Conservation (phyloP, 2,797 vertebrate genomes). For the Adrianichthys oophorus region DNA sequence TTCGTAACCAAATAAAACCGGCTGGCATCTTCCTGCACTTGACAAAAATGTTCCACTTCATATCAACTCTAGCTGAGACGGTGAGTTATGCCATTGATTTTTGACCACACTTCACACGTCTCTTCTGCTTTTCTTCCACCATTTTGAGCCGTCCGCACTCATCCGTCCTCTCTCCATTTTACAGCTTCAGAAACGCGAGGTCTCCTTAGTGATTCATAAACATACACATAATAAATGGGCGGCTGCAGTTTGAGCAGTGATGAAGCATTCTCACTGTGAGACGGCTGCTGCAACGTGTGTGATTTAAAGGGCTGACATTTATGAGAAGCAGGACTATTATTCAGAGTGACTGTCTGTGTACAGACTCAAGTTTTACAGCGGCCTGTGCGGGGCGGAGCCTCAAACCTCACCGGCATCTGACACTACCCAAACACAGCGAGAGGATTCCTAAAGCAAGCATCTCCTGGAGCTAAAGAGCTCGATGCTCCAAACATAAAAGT, state of each 20-base stretch:
- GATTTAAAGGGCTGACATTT: constrained; percentile 99
- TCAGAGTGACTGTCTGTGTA: constrained; percentile 99
- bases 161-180: constrained; percentile 47
- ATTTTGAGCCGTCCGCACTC: constrained; percentile 33
- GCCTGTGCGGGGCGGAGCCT: constrained; percentile 84
- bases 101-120: constrained; percentile 38
- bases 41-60: constrained; percentile 6
- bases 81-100: constrained; percentile 21
- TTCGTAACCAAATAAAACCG: not conserved
- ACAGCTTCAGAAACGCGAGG: constrained; percentile 78
- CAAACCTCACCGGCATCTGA: constrained; percentile 47
- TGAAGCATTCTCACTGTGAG: constrained; percentile 87
- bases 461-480: constrained; percentile 12
- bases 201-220: constrained; percentile 97
- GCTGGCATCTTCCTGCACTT: not conserved
- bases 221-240: constrained; percentile 95
- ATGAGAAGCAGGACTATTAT: constrained; percentile 93
- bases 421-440: constrained; percentile 39
- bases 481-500: constrained; percentile 1
- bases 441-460: constrained; percentile 36
- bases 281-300: constrained; percentile 81
- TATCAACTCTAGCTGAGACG: constrained; percentile 2
- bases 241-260: constrained; percentile 91
- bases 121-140: constrained; percentile 31
- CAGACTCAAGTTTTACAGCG: constrained; percentile 92